Evolutionary conservation across 2,797 vertebrate species (phyloP).

Genomic region (Dermochelys coriacea): DNA sequence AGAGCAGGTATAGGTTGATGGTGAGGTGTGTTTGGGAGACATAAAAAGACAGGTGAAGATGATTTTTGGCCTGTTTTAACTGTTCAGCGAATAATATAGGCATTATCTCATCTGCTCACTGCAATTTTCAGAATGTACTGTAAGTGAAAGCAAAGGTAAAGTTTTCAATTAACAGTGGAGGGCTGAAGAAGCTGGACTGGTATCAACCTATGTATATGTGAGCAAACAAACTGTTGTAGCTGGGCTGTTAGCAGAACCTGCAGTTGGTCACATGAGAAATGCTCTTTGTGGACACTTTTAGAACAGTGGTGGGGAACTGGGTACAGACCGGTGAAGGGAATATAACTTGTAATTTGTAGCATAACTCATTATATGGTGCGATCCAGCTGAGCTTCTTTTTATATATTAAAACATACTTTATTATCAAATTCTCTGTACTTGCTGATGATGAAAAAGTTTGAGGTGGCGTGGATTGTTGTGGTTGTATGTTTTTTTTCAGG

Average conservation of each 20-base stretch:
- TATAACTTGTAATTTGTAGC: neutral
- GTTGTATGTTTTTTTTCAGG: neutral
- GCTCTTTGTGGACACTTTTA: neutral
- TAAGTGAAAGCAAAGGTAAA: neutral
- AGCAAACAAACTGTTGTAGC: neutral
- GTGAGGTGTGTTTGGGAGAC: neutral
- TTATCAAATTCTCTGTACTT: neutral
- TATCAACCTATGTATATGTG: neutral
- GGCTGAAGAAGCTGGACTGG: neutral
- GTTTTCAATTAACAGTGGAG: neutral
- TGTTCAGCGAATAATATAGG: neutral
- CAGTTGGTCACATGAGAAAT: neutral
- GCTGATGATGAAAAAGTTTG: neutral
- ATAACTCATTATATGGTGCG: slow-evolving; percentile 22
- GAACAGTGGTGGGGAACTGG: neutral
- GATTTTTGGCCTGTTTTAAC: neutral
- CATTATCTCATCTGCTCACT: neutral
- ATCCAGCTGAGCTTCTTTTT: neutral
- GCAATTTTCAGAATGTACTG: neutral
- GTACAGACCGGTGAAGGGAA: neutral
- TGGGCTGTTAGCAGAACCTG: neutral
- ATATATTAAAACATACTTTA: slow-evolving; percentile 12
- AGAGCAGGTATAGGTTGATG: neutral
- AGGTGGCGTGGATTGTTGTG: neutral
- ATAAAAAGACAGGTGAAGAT: neutral